Evolutionary conservation across 2,888 invertebrate species (phyloP).

Genomic region (Nasonia oneida): DNA sequence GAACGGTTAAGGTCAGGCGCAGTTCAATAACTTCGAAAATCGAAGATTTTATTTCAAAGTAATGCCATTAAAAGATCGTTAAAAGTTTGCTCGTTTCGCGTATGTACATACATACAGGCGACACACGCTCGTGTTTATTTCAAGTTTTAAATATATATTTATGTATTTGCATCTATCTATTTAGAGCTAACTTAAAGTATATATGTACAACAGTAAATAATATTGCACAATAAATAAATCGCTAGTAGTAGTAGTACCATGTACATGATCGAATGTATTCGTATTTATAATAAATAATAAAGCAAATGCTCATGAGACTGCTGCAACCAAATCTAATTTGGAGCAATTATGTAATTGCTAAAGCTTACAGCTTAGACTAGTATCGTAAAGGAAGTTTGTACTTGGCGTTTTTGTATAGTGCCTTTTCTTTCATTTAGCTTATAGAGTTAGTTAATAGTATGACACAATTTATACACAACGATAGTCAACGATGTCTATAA

Average conservation of each 20-base stretch:
- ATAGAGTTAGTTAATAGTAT: not conserved
- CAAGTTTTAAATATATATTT: conserved; percentile 19
- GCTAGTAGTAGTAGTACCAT: not conserved
- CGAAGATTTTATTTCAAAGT: not conserved
- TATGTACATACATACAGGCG: not conserved
- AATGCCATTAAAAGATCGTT: conserved; percentile 10
- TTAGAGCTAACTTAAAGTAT: not conserved
- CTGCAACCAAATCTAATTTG: conserved; percentile 10
- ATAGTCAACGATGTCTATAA: not conserved
- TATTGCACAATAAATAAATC: conserved; percentile 32
- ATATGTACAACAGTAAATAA: not conserved
- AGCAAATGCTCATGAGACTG: conserved; percentile 17
- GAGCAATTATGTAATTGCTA: conserved; percentile 8
- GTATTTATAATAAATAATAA: conserved; percentile 18
- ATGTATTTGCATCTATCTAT: conserved; percentile 26
- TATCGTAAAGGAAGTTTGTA: conserved; percentile 54
- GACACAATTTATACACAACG: conserved; percentile 19
- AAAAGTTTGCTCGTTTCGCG: not conserved
- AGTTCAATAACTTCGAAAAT: conserved; percentile 8
- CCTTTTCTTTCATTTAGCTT: conserved; percentile 30
- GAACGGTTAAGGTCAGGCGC: conserved; percentile 8
- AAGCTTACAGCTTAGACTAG: conserved; percentile 43
- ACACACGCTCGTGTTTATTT: not conserved
- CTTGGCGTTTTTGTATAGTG: conserved; percentile 45
- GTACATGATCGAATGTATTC: not conserved